Base-by-base conservation (phyloP, 2,797 vertebrate species). In the Phyllotis vaccarum region DNA sequence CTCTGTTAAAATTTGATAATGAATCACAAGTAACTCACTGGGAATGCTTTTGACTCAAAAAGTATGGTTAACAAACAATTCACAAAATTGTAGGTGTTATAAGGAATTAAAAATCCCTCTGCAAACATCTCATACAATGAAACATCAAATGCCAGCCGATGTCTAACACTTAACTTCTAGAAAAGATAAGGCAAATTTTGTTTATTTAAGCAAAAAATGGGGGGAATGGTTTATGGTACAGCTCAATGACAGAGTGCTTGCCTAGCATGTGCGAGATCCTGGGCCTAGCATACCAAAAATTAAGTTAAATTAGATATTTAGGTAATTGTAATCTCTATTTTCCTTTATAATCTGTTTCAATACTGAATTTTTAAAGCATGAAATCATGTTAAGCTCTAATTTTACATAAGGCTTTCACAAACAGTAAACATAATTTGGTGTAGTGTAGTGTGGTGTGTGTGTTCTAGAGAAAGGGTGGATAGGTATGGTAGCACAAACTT, bases 1-100 rank as follows among this genome's bases (percentile, higher is more conserved):
- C 72, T 91, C 79, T 91, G n/a, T 70, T 96, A 93, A 96, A 96
- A 96, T 82, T 60, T 96, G 82, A 58, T 95, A 94, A 95, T 91
- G 46, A 97, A 97, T 95, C 89, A 96, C 66, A 96, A 91, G 43
- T 54, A 94, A 97, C 74, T 96, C 78, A 90, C 70, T 95, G 86
- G 89, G 64, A 95, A 94, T 96, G 49, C 80, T 86, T 98, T 90
- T 87, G 31, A 37, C 89, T 52, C 64, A 95, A 94, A 97, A 97
- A 96, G 58, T 78, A 68, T 37, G 8, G 89, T 79, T 91, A 97
- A 81, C 92, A 95, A 95, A 82, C 60, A 96, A 95, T 78, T 86
- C 49, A 93, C 68, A 95, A 92, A 96, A 90, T 2, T 87, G 43
- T 92, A 62, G 74, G 52, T 95, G 91, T 91, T 94, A 94, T 93